These are phyloP conservation scores for Turnix velox DNA, from an alignment of 2,113 vertebrate species.

Conservation along the genomic window DNA sequence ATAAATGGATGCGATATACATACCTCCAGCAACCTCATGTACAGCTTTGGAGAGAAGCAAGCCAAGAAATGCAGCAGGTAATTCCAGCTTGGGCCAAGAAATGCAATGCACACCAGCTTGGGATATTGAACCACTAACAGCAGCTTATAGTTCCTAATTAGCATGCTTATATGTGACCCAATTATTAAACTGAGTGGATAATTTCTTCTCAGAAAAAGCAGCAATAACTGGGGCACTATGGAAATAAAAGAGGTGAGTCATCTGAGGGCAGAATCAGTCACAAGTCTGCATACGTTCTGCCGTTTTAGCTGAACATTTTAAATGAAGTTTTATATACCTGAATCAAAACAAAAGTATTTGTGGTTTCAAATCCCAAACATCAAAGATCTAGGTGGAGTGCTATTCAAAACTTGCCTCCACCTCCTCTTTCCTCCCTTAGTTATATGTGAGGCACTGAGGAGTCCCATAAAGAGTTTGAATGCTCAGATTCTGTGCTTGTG, in stretches of 20 bases:
- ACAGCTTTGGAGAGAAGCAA: not conserved
- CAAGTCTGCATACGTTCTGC: not conserved
- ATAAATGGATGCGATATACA: not conserved
- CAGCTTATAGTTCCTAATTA: not conserved
- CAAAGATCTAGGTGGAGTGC: not conserved
- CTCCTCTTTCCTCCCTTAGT: not conserved
- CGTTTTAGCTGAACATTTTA: not conserved
- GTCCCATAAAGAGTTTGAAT: not conserved
- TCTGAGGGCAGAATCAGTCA: not conserved
- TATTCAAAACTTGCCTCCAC: not conserved
- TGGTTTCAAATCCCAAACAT: not conserved
- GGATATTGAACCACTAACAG: not conserved
- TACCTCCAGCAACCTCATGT: not conserved
- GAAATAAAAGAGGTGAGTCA: not conserved
- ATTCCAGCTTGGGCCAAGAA: not conserved
- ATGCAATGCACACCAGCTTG: no score
- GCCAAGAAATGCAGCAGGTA: not conserved
- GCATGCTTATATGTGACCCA: not conserved
- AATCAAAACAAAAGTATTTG: not conserved
- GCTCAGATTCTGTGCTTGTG: not conserved
- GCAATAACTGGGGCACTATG: not conserved
- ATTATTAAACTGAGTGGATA: not conserved
- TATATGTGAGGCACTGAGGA: not conserved
- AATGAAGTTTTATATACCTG: not conserved
- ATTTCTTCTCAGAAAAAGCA: not conserved